Percentiles rank a stretch among this genome's conserved stretches.
These are phyloP conservation scores for Cecropterus lyciades DNA, from an alignment of 1,140 invertebrate genomes.

Conservation along the genomic window DNA sequence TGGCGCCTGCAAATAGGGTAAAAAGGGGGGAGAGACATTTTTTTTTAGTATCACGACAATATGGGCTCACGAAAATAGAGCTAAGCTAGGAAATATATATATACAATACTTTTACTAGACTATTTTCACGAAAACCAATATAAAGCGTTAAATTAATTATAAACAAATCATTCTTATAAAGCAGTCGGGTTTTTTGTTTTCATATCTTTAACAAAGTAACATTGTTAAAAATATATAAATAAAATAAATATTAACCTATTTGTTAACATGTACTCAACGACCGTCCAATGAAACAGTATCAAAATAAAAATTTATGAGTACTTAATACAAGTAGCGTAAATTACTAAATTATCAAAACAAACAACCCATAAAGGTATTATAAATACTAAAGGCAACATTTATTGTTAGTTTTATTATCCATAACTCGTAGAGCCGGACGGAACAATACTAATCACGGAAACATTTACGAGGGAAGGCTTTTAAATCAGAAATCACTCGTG, in stretches of 20 bases:
- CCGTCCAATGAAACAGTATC: conserved; percentile 7
- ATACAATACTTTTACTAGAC: no score
- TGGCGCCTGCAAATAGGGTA: no score
- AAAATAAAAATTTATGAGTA: conserved; percentile 20
- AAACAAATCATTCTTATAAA: no score
- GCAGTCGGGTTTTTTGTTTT: no score
- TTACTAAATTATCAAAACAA: conserved; percentile 34
- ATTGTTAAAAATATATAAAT: no score
- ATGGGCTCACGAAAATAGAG: no score
- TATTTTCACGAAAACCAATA: no score
- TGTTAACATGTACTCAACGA: background rate
- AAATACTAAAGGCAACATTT: conserved; percentile 38
- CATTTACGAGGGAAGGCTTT: conserved; percentile 49
- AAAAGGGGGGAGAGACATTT: no score
- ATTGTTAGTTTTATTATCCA: conserved; percentile 39
- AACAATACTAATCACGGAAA: conserved; percentile 57
- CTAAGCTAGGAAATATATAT: no score
- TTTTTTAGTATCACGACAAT: no score
- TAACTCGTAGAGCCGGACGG: conserved; percentile 35
- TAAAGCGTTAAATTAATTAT: no score
- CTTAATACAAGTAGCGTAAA: conserved; percentile 30
- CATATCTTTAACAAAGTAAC: no score
- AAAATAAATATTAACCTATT: background rate
- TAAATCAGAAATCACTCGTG: conserved; percentile 47
- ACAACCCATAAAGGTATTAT: conserved; percentile 26